Evolutionary conservation across 2,797 vertebrate species (phyloP).

Genomic region (Aselliscus stoliczkanus): DNA sequence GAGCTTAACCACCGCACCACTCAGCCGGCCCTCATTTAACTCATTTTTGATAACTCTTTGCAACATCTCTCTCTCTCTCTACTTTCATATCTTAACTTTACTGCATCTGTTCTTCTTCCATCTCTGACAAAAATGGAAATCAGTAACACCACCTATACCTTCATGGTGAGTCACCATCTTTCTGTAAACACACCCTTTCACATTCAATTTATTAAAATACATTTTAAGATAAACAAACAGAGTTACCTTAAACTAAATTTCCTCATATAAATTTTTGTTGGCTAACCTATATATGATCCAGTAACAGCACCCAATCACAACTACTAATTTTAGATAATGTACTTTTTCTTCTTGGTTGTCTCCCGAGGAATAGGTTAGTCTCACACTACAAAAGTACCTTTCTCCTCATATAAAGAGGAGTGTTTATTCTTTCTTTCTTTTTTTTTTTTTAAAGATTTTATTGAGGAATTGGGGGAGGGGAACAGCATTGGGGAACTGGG

Average conservation of each 20-base stretch:
- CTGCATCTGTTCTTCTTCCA: neutral
- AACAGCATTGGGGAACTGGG: too few species aligned
- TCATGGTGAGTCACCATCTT: neutral
- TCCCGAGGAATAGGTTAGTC: neutral
- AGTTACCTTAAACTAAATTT: neutral
- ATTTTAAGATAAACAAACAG: neutral
- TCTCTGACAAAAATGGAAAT: neutral
- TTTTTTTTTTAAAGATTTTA: too few species aligned
- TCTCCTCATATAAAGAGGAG: neutral
- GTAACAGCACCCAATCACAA: neutral
- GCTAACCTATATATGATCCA: neutral
- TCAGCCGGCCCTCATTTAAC: too few species aligned
- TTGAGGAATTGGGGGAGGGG: too few species aligned
- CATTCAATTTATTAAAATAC: neutral
- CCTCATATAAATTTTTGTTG: neutral
- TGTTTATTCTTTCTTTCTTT: too few species aligned
- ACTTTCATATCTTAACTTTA: neutral
- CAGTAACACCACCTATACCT: neutral
- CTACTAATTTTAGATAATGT: neutral
- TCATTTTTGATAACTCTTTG: neutral
- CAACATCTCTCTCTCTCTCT: neutral
- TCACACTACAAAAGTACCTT: neutral
- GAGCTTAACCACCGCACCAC: too few species aligned
- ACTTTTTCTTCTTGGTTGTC: neutral
- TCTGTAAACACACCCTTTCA: neutral